phyloP scores from a whole-genome alignment of 30 jellyfish, hydroid and myxozoan genomes.

The Aurelia aurita region DNA sequence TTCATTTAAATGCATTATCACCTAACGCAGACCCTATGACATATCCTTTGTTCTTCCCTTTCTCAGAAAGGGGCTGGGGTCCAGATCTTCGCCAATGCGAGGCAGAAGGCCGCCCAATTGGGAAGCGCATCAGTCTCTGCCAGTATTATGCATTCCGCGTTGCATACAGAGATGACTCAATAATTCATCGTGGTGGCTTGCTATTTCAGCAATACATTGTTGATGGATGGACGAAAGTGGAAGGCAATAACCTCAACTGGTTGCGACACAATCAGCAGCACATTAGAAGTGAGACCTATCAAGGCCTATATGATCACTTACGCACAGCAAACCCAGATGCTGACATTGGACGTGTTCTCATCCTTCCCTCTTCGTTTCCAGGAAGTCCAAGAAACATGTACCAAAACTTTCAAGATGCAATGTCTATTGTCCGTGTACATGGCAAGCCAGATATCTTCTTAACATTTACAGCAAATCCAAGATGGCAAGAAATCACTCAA shows the following conservation, averaged over 20 bases:
- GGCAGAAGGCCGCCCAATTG: too few species aligned
- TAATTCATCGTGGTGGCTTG: background rate
- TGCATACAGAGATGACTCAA: background rate
- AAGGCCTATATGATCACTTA: background rate
- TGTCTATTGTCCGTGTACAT: background rate
- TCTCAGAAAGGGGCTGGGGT: conserved; percentile 48
- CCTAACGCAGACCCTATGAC: conserved; percentile 43
- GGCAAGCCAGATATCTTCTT: background rate
- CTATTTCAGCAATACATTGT: background rate
- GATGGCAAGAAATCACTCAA: too few species aligned
- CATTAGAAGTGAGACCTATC: background rate
- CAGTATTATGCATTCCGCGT: background rate
- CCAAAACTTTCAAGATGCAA: conserved; percentile 58
- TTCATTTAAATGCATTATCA: background rate
- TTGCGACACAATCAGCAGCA: background rate
- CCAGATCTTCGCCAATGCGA: background rate
- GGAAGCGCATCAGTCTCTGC: too few species aligned
- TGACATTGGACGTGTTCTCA: conserved; percentile 49
- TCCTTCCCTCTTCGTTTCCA: conserved; percentile 30
- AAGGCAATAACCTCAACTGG: background rate
- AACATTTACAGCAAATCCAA: too few species aligned
- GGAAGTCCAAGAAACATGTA: conserved; percentile 43
- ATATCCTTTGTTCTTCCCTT: conserved; percentile 40
- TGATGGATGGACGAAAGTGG: background rate
- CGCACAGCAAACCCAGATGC: background rate